A percentile compares a stretch with the other conserved stretches of the same genome.
Conservation (phyloP, 1,140 invertebrate genomes). For the Ceratoteleas bidentatus region DNA sequence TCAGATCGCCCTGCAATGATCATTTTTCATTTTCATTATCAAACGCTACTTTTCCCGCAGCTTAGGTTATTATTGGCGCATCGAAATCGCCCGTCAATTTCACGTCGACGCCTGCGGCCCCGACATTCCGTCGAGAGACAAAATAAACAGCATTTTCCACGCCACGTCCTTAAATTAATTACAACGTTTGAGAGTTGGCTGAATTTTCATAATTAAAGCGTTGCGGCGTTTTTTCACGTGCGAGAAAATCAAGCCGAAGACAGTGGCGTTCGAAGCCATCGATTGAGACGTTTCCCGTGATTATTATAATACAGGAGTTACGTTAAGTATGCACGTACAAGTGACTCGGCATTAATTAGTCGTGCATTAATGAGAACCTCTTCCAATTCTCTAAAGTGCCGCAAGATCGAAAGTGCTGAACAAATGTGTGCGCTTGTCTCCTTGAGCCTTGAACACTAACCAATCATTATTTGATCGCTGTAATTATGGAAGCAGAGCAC, state of each 20-base stretch:
- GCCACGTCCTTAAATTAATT: conserved; percentile 2
- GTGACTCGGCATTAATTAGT: conserved; percentile 54
- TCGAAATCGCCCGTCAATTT: neutral
- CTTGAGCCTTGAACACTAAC: conserved; percentile 33
- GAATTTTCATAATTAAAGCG: neutral
- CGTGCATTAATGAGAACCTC: conserved; percentile 43
- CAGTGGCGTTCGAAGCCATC: conserved; percentile 2
- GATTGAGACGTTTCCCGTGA: conserved; percentile 29
- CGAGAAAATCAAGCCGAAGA: conserved; percentile 1
- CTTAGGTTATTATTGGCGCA: neutral
- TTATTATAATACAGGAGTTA: conserved; percentile 31
- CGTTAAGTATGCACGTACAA: conserved; percentile 36
- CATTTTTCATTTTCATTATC: conserved; percentile 47
- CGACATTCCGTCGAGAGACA: neutral
- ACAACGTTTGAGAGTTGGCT: neutral
- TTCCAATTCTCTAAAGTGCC: conserved; percentile 46
- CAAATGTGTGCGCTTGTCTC: conserved; percentile 38
- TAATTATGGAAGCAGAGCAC: conserved; percentile 51
- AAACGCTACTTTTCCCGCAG: neutral
- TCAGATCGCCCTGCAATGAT: conserved; percentile 21
- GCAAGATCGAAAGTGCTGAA: conserved; percentile 35
- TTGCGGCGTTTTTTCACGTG: neutral
- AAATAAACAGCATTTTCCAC: neutral
- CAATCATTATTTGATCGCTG: conserved; percentile 64
- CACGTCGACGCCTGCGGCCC: neutral